phyloP scores from a whole-genome alignment of 2,888 invertebrate species.

The Agrochola lota region DNA sequence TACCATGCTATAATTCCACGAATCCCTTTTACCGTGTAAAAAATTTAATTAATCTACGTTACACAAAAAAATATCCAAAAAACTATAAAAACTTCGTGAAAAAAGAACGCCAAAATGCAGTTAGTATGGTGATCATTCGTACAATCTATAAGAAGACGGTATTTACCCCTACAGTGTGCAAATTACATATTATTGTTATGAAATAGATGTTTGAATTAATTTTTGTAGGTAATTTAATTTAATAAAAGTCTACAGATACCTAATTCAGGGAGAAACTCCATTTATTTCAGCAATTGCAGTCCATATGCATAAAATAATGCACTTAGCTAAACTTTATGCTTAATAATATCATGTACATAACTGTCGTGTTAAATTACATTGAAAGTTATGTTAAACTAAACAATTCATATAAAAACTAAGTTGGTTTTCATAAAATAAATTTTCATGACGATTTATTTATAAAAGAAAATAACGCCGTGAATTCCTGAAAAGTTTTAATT shows the following conservation, averaged over 20 bases:
- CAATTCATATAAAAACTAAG: background rate
- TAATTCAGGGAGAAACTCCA: background rate
- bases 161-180: background rate
- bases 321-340: background rate
- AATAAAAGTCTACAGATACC: background rate
- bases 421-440: background rate
- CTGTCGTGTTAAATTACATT: background rate
- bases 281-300: background rate
- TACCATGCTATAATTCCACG: background rate
- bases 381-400: background rate
- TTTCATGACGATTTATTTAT: background rate
- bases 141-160: background rate
- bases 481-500: slow-evolving; percentile 15
- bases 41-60: rapidly evolving
- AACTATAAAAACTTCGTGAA: background rate
- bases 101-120: background rate
- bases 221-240: background rate
- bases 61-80: background rate
- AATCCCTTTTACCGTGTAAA: background rate
- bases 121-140: background rate
- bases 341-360: background rate
- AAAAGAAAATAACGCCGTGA: background rate
- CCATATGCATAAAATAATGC: background rate
- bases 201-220: background rate
- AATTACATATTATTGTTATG: background rate